Base-by-base conservation (phyloP, 2,797 vertebrate genomes). In the Phataginus tricuspis region DNA sequence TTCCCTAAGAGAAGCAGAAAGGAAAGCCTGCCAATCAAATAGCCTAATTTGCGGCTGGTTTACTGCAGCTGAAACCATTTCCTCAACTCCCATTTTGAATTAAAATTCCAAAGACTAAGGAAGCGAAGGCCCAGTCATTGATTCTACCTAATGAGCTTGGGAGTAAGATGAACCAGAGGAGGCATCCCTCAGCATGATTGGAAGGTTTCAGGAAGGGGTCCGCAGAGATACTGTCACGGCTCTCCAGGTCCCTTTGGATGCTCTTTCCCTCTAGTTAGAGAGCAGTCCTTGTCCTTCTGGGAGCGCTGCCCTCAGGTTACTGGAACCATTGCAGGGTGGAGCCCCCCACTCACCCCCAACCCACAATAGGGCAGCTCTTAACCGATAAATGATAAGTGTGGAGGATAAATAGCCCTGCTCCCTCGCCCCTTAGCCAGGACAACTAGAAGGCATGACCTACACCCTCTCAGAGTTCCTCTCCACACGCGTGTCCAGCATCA, bases 1-100 rank as follows among this genome's bases (percentile, higher is more conserved):
- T 66, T 91, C 68, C 57, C 86, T 49, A 42, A 86, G 55, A 86
- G 19, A 86, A 31, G n/a, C 31, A 83, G 42, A 83, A 93, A 96
- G 1, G 3, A 51, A 57, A 90, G 19, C 3, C 51, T 89, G 84
- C 72, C 68, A 78, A 78, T 1, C 42, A 87, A 94, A 68, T 72
- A 85, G 71, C 29, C 94, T 45, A 68, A 92, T 93, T 86, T 86
- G 37, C 39, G 25, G 31, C 51, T 95, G 16, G 21, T 77, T 89
- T 77, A 66, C 34, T 80, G 0, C 23, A 68, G 51, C 6, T 15
- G 6, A 96, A 86, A 72, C 37, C 18, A 13, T 83, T 82, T 86
- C 31, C 11, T 95, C 19, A 34, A 34, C 23, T 91, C 29, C 84
- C 18, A 31, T 42, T 72, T 59, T 86, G 53, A 90, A 63, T 71